Conservation (phyloP, 2,797 vertebrate species). For the Rhynchotus rufescens region DNA sequence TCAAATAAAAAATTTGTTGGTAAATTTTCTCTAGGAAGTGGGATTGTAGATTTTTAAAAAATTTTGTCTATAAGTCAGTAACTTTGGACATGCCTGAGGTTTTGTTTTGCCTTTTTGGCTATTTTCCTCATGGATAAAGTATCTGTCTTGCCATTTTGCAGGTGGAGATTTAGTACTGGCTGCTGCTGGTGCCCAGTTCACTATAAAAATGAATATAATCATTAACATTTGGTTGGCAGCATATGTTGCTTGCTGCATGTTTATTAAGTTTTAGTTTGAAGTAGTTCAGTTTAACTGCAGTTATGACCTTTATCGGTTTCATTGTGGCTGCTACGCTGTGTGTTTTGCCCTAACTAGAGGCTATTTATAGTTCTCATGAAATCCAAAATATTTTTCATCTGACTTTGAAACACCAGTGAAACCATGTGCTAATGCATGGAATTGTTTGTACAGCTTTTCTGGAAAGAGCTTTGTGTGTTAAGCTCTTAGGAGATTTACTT, state of each 20-base stretch:
- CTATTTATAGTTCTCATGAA: background rate
- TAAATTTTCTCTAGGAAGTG: background rate
- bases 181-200: background rate
- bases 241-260: background rate
- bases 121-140: background rate
- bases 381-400: constrained; percentile 15
- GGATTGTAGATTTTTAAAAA: background rate
- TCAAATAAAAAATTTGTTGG: background rate
- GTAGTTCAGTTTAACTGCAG: background rate
- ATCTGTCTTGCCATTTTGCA: background rate
- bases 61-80: background rate
- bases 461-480: constrained; percentile 21
- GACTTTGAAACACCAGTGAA: constrained; percentile 4
- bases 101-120: background rate
- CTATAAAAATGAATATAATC: background rate
- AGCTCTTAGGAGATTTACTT: constrained; percentile 60
- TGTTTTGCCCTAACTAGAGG: background rate
- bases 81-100: background rate
- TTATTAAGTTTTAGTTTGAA: background rate
- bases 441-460: constrained; percentile 47
- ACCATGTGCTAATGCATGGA: background rate
- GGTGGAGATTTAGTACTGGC: background rate
- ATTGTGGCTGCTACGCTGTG: background rate
- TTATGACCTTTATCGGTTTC: background rate
- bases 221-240: background rate